phyloP scores from a whole-genome alignment of 2,797 vertebrate genomes.

The Phalanger gymnotis region DNA sequence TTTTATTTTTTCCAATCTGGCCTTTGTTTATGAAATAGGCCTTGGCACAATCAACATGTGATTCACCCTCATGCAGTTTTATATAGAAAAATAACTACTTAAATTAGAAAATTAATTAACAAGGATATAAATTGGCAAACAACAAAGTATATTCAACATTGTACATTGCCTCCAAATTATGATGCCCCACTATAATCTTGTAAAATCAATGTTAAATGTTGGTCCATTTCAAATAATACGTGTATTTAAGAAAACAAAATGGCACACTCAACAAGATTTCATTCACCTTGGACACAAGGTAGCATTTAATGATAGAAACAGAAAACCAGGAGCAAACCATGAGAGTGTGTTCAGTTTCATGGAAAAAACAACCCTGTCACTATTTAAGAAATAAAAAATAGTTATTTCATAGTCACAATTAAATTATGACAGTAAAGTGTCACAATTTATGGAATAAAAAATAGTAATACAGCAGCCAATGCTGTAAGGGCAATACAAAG shows the following conservation, averaged over 20 bases:
- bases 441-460: background rate
- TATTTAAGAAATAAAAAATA: constrained; percentile 49
- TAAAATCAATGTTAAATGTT: constrained; percentile 30
- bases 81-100: background rate
- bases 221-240: constrained; percentile 29
- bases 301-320: background rate
- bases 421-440: background rate
- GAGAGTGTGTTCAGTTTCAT: background rate
- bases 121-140: constrained; percentile 16
- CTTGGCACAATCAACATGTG: constrained; percentile 2
- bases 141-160: constrained; percentile 25
- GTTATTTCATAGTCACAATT: constrained; percentile 11
- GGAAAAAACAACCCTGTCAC: background rate
- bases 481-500: no score
- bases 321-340: constrained; percentile 23
- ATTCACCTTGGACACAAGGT: constrained; percentile 30
- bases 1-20: constrained; percentile 25
- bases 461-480: no score
- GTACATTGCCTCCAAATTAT: background rate
- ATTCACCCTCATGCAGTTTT: constrained; percentile 5
- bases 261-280: constrained; percentile 5
- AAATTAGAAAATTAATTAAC: constrained; percentile 1
- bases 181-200: constrained; percentile 5
- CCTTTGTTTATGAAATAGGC: constrained; percentile 39
- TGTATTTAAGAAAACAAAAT: constrained; percentile 41